Evolutionary conservation across 2,888 invertebrate genomes (phyloP).

Genomic region (Ichneumoninae sp.): DNA sequence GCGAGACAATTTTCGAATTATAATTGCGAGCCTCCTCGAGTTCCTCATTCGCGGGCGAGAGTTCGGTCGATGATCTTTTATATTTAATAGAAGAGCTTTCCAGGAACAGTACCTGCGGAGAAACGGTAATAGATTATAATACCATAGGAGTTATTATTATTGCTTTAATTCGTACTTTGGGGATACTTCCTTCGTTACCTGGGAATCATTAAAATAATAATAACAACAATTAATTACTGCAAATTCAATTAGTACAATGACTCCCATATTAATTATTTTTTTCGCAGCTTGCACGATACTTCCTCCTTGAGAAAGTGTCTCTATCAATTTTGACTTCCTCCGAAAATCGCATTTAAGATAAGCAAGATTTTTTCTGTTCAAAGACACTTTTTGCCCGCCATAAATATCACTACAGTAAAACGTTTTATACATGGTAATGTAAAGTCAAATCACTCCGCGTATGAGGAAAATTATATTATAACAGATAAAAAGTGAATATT

Average conservation of each 20-base stretch:
- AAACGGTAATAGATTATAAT: neutral
- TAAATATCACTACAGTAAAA: no score
- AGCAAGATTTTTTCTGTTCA: neutral
- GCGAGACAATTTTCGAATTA: conserved; percentile 51
- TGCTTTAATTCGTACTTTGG: neutral
- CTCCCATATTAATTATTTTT: neutral
- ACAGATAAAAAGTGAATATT: no score
- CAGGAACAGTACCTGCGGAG: neutral
- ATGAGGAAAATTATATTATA: no score
- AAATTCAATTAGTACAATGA: neutral
- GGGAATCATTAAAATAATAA: neutral
- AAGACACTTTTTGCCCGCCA: neutral
- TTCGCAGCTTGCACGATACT: neutral
- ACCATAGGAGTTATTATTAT: neutral
- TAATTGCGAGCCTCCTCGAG: conserved; percentile 29
- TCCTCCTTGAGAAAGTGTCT: neutral
- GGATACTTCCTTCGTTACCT: neutral
- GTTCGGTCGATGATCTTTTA: conserved; percentile 8
- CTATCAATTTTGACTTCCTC: neutral
- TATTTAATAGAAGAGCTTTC: conserved; percentile 3
- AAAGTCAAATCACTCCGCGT: no score
- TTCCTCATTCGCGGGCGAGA: conserved; percentile 34
- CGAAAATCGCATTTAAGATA: neutral
- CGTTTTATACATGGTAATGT: no score
- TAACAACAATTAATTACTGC: neutral